Evolutionary conservation across 2,888 invertebrate species (phyloP).

Genomic region (Sesia apiformis): DNA sequence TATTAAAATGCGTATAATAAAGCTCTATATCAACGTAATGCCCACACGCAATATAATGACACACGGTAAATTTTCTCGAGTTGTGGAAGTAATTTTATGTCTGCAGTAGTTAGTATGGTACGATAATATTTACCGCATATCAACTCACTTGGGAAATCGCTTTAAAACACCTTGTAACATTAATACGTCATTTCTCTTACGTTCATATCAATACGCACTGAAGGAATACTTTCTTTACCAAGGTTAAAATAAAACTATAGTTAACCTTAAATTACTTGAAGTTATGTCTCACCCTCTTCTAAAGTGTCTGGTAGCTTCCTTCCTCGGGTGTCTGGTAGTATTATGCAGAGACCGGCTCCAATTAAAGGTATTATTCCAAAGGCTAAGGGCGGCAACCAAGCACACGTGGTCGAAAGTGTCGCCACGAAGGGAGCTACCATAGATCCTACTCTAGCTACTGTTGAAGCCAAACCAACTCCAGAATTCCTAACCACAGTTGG

Average conservation of each 20-base stretch:
- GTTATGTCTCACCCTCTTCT: conserved; percentile 81
- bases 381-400: conserved; percentile 80
- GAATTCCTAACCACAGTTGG: conserved; percentile 92
- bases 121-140: no score
- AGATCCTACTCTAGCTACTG: conserved; percentile 89
- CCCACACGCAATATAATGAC: no score
- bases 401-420: conserved; percentile 69
- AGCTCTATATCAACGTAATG: no score
- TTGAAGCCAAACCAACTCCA: conserved; percentile 89
- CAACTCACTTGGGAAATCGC: no score
- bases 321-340: conserved; percentile 86
- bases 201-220: background rate
- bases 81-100: no score
- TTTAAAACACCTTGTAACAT: no score
- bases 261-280: background rate
- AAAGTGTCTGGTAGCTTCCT: conserved; percentile 85
- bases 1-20: no score
- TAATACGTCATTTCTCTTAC: background rate
- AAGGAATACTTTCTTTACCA: background rate
- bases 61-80: no score
- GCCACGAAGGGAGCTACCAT: conserved; percentile 89
- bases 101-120: no score
- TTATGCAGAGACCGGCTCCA: conserved; percentile 78
- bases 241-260: no score
- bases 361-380: conserved; percentile 82